These are phyloP conservation scores for Spilogale gracilis DNA, from an alignment of 2,113 vertebrate genomes.

Conservation along the genomic window DNA sequence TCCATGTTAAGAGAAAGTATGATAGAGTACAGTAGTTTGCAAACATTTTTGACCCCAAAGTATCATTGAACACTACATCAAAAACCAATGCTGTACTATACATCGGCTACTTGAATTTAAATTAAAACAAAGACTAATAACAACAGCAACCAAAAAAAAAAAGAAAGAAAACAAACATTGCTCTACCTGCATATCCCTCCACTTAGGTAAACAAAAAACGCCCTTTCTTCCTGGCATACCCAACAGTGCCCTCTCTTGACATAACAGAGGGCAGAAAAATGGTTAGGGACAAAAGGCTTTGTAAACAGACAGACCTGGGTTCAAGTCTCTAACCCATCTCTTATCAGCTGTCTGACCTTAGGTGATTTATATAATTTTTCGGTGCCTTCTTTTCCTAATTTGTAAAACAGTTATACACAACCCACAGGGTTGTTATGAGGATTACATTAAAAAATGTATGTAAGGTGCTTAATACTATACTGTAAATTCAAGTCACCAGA, in stretches of 20 bases:
- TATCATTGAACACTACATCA: background rate
- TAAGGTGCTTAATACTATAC: background rate
- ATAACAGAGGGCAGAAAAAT: background rate
- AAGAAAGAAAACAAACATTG: background rate
- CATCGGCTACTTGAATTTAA: too few species aligned
- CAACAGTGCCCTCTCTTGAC: background rate
- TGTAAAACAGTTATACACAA: background rate
- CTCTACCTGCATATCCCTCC: background rate
- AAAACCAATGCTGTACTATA: too few species aligned
- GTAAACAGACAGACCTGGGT: background rate
- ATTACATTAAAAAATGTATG: background rate
- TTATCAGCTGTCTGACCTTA: background rate
- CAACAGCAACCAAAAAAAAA: too few species aligned
- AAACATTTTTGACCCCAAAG: slow-evolving; percentile 14
- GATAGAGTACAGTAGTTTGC: background rate
- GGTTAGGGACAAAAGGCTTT: background rate
- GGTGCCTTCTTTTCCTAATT: background rate
- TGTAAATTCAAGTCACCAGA: background rate
- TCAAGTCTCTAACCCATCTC: background rate
- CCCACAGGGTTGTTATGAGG: background rate
- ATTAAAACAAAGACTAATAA: too few species aligned
- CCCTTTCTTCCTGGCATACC: background rate
- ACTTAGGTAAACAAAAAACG: background rate
- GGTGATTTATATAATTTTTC: background rate
- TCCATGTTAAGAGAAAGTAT: slow-evolving; percentile 5